phyloP scores from a whole-genome alignment of 64 coral and sea anemone species.

The Orbicella faveolata region DNA sequence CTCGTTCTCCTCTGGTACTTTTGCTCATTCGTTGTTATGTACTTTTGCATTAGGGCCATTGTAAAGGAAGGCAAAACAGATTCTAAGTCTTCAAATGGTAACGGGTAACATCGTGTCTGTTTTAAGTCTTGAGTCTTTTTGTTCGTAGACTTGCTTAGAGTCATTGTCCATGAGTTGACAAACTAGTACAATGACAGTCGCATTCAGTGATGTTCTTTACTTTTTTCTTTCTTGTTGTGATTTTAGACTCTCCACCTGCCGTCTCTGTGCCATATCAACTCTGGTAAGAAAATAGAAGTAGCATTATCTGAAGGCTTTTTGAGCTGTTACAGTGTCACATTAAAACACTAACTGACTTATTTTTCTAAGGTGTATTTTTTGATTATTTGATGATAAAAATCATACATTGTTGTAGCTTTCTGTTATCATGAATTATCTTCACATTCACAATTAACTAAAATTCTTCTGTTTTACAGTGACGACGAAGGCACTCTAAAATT shows the following conservation, averaged over 20 bases:
- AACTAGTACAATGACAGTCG: not conserved
- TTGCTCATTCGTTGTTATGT: not conserved
- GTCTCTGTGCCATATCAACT: slow-evolving; percentile 7
- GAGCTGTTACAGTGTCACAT: no score
- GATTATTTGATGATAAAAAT: no score
- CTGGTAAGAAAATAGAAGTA: slow-evolving; percentile 1
- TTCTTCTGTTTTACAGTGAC: slow-evolving; percentile 42
- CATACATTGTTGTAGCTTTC: no score
- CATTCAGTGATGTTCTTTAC: not conserved
- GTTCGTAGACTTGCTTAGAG: not conserved
- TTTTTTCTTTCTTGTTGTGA: not conserved
- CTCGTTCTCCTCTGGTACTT: no score
- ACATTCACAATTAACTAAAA: not conserved
- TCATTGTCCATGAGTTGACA: not conserved
- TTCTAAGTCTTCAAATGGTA: slow-evolving; percentile 14
- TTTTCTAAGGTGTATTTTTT: no score
- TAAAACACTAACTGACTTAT: no score
- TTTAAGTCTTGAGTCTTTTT: not conserved
- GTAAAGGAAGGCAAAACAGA: slow-evolving; percentile 16
- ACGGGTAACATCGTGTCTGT: not conserved
- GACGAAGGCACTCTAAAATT: slow-evolving; percentile 60
- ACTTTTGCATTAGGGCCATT: slow-evolving; percentile 7
- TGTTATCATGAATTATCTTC: no score
- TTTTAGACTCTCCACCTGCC: not conserved
- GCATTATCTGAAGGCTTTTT: no score